Evolutionary conservation across 2,113 vertebrate species (phyloP).

Genomic region (Astatotilapia flaviijosephi): DNA sequence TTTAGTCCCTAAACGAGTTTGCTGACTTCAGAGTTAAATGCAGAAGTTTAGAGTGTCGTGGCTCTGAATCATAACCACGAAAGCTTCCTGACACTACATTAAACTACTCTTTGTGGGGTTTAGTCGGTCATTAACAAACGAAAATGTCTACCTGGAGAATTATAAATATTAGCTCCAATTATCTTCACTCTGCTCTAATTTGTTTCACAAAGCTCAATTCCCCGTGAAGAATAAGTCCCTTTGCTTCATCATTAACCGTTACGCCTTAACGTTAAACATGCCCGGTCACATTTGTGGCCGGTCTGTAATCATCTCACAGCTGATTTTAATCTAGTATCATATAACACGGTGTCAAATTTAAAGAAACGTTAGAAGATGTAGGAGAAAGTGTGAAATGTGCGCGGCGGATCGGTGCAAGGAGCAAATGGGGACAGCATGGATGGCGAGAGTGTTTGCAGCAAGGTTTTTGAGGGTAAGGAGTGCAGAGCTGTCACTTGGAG

Average conservation of each 20-base stretch:
- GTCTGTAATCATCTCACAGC: neutral
- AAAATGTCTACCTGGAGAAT: slow-evolving; percentile 15
- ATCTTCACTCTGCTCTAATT: slow-evolving; percentile 11
- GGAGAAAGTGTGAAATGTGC: neutral
- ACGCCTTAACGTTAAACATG: neutral
- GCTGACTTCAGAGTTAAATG: neutral
- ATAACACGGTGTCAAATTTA: neutral
- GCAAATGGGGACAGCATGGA: neutral
- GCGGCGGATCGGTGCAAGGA: neutral
- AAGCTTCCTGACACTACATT: neutral
- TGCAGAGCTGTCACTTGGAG: slow-evolving; percentile 51
- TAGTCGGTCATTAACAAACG: slow-evolving; percentile 5
- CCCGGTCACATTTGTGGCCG: neutral
- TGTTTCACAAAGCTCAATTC: slow-evolving; percentile 14
- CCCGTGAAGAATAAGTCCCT: neutral
- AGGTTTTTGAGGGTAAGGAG: slow-evolving; percentile 27
- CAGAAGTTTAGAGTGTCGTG: neutral
- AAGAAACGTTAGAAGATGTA: neutral
- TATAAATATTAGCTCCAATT: slow-evolving; percentile 34
- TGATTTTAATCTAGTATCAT: neutral
- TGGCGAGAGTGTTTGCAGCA: neutral
- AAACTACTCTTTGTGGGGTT: neutral
- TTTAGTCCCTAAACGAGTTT: neutral
- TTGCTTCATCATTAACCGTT: neutral
- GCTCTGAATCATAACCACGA: neutral